Conservation (phyloP, 2,888 invertebrate species). For the Parthenolecanium corni region DNA sequence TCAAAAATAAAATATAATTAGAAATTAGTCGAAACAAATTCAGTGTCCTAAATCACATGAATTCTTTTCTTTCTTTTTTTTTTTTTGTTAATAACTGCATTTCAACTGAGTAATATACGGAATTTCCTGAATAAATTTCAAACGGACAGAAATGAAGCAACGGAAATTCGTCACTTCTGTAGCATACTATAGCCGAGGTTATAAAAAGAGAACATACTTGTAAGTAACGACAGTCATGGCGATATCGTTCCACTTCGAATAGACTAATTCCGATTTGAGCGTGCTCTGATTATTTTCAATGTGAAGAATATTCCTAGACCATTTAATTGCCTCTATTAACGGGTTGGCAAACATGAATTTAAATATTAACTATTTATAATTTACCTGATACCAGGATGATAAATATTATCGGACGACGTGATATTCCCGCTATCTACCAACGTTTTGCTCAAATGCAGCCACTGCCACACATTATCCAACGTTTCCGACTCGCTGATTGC, state of each 20-base stretch:
- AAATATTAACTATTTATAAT: not conserved
- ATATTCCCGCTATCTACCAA: conserved; percentile 53
- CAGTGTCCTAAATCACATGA: too few species aligned
- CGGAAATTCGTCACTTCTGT: too few species aligned
- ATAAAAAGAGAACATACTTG: conserved; percentile 38
- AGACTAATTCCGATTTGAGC: conserved; percentile 38
- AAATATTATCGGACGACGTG: conserved; percentile 31
- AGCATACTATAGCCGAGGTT: too few species aligned
- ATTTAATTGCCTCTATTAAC: not conserved
- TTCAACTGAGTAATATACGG: too few species aligned
- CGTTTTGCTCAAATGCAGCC: conserved; percentile 59
- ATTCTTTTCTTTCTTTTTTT: too few species aligned
- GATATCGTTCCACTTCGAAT: conserved; percentile 53
- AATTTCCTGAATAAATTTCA: too few species aligned
- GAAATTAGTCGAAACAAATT: too few species aligned
- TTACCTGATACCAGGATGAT: conserved; percentile 38
- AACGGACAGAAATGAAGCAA: too few species aligned
- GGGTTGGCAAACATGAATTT: not conserved
- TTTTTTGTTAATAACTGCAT: too few species aligned
- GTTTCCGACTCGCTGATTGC: conserved; percentile 62
- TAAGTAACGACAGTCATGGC: conserved; percentile 46
- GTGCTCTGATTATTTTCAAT: conserved; percentile 32
- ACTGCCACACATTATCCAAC: conserved; percentile 71
- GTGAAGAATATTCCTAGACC: conserved; percentile 32
- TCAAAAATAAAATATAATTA: too few species aligned